Conservation (phyloP, 2,888 invertebrate species). For the Drosophila prolongata region DNA sequence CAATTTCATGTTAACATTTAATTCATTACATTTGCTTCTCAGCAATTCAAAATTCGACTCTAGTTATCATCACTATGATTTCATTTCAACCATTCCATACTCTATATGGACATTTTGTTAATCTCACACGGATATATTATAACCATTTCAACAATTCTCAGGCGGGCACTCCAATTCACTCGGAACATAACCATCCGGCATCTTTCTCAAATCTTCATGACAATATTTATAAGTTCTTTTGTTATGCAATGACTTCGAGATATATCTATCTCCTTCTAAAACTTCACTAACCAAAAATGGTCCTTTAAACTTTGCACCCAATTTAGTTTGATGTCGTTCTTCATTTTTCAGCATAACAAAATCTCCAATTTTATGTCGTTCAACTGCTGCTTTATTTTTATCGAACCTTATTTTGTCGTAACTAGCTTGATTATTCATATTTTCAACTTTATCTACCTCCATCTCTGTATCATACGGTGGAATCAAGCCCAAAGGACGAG, state of each 20-base stretch:
- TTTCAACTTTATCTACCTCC: constrained; percentile 7
- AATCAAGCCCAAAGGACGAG: constrained; percentile 10
- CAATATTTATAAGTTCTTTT: constrained; percentile 23
- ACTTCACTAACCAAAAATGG: constrained; percentile 12
- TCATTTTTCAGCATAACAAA: constrained; percentile 17
- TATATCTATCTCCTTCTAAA: constrained; percentile 2
- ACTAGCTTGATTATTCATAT: constrained; percentile 1
- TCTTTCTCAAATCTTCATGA: constrained; percentile 31
- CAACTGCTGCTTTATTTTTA: neutral
- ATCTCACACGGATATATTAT: constrained; percentile 16
- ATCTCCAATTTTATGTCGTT: constrained; percentile 14
- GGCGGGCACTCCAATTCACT: constrained; percentile 19
- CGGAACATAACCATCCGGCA: constrained; percentile 1
- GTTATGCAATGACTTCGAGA: constrained; percentile 16
- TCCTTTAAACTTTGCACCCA: constrained; percentile 14
- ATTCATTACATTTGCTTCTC: no score
- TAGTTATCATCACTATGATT: no score
- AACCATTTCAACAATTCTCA: constrained; percentile 22
- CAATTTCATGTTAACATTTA: no score
- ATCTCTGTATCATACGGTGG: constrained; percentile 5
- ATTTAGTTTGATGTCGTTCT: constrained; percentile 14
- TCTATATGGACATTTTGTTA: neutral
- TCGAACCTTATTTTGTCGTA: no score
- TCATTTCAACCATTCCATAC: constrained; percentile 13
- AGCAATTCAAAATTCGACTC: no score